Percentiles rank a stretch among this genome's conserved stretches.
These are phyloP conservation scores for Hylomyscus alleni DNA, from an alignment of 2,797 vertebrate genomes.

Conservation along the genomic window DNA sequence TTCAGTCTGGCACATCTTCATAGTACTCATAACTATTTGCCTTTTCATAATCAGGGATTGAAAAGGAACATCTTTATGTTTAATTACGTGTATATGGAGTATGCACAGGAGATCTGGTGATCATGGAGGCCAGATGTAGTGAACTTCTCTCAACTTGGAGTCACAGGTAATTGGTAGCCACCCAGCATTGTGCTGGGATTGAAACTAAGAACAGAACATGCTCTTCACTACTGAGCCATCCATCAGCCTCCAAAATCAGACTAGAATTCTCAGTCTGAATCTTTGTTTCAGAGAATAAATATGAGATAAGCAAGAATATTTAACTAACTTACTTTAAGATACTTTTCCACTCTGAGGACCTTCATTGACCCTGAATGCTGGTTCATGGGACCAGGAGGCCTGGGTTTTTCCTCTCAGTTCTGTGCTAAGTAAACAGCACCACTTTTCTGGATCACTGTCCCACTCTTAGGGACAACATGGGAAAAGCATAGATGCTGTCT, in stretches of 20 bases:
- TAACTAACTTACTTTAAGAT: conserved; percentile 29
- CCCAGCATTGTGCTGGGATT: background rate
- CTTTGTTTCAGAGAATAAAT: conserved; percentile 32
- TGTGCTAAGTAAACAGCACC: background rate
- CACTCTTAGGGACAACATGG: background rate
- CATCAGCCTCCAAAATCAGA: background rate
- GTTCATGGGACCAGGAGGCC: background rate
- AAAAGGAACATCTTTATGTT: background rate
- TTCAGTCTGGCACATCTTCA: background rate
- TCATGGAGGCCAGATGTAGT: background rate
- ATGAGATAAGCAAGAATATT: background rate
- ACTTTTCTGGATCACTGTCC: background rate
- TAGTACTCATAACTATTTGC: background rate
- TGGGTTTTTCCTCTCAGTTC: background rate
- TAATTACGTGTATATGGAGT: background rate
- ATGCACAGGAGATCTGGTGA: background rate
- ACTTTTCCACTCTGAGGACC: background rate
- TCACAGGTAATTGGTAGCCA: background rate
- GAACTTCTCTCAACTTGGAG: background rate
- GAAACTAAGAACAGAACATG: background rate
- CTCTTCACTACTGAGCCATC: background rate
- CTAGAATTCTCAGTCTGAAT: background rate
- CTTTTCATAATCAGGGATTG: background rate
- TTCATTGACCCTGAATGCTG: background rate
- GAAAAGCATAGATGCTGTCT: background rate